phyloP scores from a whole-genome alignment of 2,113 vertebrate genomes.

The Grammomys dolichurus region DNA sequence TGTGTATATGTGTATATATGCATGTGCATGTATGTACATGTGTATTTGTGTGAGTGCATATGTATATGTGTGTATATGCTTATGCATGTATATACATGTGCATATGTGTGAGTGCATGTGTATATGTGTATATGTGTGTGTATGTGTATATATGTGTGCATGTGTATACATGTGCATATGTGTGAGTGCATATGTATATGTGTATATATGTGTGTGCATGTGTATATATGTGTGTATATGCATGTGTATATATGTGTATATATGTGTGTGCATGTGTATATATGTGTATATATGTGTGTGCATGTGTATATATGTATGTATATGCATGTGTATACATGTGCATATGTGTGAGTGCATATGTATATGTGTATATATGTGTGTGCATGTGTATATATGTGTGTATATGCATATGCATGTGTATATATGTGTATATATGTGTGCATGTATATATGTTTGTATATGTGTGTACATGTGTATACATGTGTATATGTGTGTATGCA shows the following conservation, averaged over 20 bases:
- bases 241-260: background rate
- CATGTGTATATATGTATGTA: too few relatives aligned
- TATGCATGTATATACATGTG: background rate
- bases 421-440: background rate
- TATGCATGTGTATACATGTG: too few relatives aligned
- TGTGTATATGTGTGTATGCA: too few relatives aligned
- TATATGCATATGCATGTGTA: too few relatives aligned
- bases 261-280: background rate
- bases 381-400: too few relatives aligned
- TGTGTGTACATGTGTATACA: background rate
- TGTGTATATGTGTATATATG: too few relatives aligned
- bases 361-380: background rate
- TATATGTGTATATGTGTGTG: fast-evolving
- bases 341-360: background rate
- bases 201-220: background rate
- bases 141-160: background rate
- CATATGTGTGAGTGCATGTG: background rate
- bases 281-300: background rate
- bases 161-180: background rate
- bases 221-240: too few relatives aligned
- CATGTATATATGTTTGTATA: background rate
- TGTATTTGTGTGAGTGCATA: background rate
- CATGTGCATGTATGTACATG: fast-evolving
- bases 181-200: background rate
- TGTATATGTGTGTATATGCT: background rate